Evolutionary conservation across 1,140 invertebrate genomes (phyloP).

Genomic region (Oryzaephilus surinamensis): DNA sequence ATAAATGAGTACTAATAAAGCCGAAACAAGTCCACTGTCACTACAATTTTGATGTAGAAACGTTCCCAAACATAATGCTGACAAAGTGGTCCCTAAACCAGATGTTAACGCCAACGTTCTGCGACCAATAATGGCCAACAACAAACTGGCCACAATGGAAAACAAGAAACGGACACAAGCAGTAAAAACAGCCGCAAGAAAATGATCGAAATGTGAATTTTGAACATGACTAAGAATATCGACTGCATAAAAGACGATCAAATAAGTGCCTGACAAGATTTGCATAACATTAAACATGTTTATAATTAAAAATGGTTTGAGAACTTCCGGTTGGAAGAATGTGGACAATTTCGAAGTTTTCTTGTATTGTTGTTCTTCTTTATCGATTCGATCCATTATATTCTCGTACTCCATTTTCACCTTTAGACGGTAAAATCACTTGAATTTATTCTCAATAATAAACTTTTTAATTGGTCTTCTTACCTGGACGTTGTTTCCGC

Average conservation of each 20-base stretch:
- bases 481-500: slow-evolving; percentile 41
- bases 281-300: slow-evolving; percentile 59
- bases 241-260: slow-evolving; percentile 64
- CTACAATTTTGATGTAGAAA: slow-evolving; percentile 37
- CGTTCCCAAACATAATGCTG: slow-evolving; percentile 46
- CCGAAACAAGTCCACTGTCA: slow-evolving; percentile 37
- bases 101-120: slow-evolving; percentile 52
- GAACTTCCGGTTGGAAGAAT: slow-evolving; percentile 42
- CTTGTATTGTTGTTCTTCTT: slow-evolving; percentile 34
- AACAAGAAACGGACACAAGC: slow-evolving; percentile 51
- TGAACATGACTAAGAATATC: slow-evolving; percentile 45
- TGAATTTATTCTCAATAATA: neutral
- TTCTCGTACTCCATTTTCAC: slow-evolving; percentile 46
- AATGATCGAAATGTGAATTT: slow-evolving; percentile 33
- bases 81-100: slow-evolving; percentile 48
- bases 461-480: no score
- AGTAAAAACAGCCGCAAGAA: slow-evolving; percentile 51
- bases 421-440: slow-evolving; percentile 30
- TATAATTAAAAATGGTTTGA: slow-evolving; percentile 60
- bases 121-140: slow-evolving; percentile 50
- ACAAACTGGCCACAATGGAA: slow-evolving; percentile 49
- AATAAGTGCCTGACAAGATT: slow-evolving; percentile 58
- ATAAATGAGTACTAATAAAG: slow-evolving; percentile 47
- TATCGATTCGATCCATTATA: slow-evolving; percentile 40
- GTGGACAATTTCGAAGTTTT: slow-evolving; percentile 38